Percentiles rank a stretch among this genome's conserved stretches.
Conservation (phyloP, 30 jellyfish, hydroid and myxozoan genomes). For the Cassiopea xamachana region DNA sequence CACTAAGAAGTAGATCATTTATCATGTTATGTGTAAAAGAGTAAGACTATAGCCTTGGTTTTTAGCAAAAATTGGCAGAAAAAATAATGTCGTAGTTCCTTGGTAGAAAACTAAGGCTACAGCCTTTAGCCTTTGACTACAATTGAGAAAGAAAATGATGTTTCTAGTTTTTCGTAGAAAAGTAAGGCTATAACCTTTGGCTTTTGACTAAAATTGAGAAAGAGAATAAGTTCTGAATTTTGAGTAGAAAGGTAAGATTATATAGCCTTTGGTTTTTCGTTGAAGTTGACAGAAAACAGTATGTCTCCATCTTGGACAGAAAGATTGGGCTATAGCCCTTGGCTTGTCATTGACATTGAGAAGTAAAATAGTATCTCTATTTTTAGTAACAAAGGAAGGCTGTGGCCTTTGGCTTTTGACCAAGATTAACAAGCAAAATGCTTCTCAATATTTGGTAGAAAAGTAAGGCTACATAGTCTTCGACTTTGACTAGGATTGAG, state of each 20-base stretch:
- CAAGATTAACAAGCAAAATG: not conserved
- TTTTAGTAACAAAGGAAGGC: not conserved
- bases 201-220: not conserved
- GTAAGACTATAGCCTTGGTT: too few relatives aligned
- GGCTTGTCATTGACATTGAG: too few relatives aligned
- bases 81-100: too few relatives aligned
- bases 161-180: not conserved
- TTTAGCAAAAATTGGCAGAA: too few relatives aligned
- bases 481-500: not conserved
- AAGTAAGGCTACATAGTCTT: not conserved
- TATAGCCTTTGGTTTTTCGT: too few relatives aligned
- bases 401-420: not conserved
- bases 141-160: not conserved
- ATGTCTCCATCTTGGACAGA: too few relatives aligned
- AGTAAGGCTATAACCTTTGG: constrained; percentile 1
- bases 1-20: too few relatives aligned
- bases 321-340: too few relatives aligned
- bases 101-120: too few relatives aligned
- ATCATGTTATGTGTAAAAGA: too few relatives aligned
- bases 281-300: too few relatives aligned
- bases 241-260: not conserved
- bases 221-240: not conserved
- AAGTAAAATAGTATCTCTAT: too few relatives aligned
- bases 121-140: not conserved
- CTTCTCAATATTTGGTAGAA: not conserved